Evolutionary conservation across 2,888 invertebrate species (phyloP).

Genomic region (Erebia ligea): DNA sequence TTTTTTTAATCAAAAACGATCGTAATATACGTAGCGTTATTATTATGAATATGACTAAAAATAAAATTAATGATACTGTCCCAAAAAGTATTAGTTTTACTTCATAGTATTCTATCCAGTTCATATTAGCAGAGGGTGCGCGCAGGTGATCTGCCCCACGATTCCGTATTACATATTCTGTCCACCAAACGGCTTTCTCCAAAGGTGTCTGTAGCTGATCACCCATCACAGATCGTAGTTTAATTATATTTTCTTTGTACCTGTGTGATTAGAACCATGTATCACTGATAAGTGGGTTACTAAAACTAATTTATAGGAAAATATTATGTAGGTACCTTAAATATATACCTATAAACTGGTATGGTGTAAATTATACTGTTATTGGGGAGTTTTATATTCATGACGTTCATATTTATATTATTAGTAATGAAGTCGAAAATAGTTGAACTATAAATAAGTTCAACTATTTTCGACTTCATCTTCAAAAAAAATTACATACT

Average conservation of each 20-base stretch:
- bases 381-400: too few relatives aligned
- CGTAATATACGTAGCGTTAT: too few relatives aligned
- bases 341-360: too few relatives aligned
- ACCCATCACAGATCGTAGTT: slow-evolving; percentile 31
- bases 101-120: slow-evolving; percentile 36
- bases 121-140: slow-evolving; percentile 33
- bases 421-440: too few relatives aligned
- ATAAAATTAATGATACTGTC: not conserved
- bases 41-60: not conserved
- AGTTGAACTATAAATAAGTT: too few relatives aligned
- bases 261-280: slow-evolving; percentile 26
- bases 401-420: too few relatives aligned
- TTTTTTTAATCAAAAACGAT: not conserved
- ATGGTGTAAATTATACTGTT: too few relatives aligned
- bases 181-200: slow-evolving; percentile 43
- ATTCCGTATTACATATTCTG: slow-evolving; percentile 40
- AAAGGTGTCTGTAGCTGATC: slow-evolving; percentile 38
- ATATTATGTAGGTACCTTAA: too few relatives aligned
- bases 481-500: too few relatives aligned
- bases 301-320: too few relatives aligned
- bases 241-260: slow-evolving; percentile 37
- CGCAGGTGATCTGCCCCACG: slow-evolving; percentile 36
- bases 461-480: too few relatives aligned
- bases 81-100: slow-evolving; percentile 21
- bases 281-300: not conserved